Percentiles rank a stretch among this genome's conserved stretches.
phyloP scores from a whole-genome alignment of 2,888 invertebrate genomes.

The Himalopsyche japonica region DNA sequence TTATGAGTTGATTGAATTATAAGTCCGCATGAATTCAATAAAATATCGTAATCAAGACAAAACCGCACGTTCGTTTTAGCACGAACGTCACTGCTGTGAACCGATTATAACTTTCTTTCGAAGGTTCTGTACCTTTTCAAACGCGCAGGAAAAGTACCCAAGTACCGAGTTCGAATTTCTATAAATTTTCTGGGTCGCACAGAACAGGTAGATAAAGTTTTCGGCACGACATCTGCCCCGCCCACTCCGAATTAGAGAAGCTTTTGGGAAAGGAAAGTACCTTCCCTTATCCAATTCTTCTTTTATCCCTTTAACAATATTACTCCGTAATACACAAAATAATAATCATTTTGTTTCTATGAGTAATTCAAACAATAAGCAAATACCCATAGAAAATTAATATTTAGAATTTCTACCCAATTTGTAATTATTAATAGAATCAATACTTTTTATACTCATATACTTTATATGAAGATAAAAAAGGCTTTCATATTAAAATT shows the following conservation, averaged over 20 bases:
- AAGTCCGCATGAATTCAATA: not conserved
- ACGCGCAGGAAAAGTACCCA: constrained; percentile 20
- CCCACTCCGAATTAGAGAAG: not conserved
- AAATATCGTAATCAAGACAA: not conserved
- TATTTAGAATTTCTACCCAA: no score
- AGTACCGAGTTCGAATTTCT: constrained; percentile 34
- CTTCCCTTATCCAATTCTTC: not conserved
- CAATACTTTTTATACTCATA: no score
- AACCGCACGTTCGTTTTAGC: not conserved
- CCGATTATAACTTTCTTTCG: constrained; percentile 25
- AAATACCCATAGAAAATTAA: no score
- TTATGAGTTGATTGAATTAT: no score
- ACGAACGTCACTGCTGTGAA: constrained; percentile 23
- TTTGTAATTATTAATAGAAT: no score
- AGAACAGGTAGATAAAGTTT: not conserved
- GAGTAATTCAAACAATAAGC: not conserved
- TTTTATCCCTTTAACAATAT: not conserved
- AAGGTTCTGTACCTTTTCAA: constrained; percentile 17
- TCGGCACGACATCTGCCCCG: constrained; percentile 31
- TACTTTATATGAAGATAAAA: no score
- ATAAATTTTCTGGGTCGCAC: constrained; percentile 29
- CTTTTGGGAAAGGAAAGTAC: not conserved
- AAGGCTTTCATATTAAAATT: no score
- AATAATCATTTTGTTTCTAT: not conserved
- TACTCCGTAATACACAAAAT: not conserved